Evolutionary conservation across 53 echinoderm and acorn worm species (phyloP).

Genomic region (Patiria pectinifera): DNA sequence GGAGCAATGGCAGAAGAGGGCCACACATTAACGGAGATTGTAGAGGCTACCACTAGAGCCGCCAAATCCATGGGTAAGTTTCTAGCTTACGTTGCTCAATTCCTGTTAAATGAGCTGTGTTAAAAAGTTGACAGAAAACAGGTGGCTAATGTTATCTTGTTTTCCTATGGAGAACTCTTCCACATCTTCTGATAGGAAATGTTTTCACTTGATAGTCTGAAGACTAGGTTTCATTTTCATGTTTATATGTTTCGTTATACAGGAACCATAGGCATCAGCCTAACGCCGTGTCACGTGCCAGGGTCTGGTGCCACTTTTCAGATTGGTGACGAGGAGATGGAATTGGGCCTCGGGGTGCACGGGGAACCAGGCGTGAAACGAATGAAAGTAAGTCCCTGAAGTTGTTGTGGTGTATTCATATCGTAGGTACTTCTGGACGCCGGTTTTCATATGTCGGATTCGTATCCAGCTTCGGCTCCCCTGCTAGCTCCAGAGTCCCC

Average conservation of each 20-base stretch:
- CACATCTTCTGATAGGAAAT: too few relatives aligned
- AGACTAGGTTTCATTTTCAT: not conserved
- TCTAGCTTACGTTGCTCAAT: not conserved
- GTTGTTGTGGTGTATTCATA: too few relatives aligned
- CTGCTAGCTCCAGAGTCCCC: too few relatives aligned
- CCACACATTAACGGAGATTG: conserved; percentile 50
- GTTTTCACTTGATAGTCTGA: not conserved
- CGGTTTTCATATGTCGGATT: too few relatives aligned
- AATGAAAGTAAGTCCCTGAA: conserved; percentile 60
- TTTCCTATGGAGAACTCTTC: too few relatives aligned
- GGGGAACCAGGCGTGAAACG: conserved; percentile 74
- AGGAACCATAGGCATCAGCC: conserved; percentile 76
- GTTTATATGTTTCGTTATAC: not conserved
- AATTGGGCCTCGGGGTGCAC: conserved; percentile 74
- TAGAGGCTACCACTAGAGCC: conserved; percentile 43
- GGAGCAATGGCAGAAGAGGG: conserved; percentile 78
- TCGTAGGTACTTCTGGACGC: too few relatives aligned
- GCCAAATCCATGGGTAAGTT: conserved; percentile 56
- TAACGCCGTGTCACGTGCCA: conserved; percentile 74
- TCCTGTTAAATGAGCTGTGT: too few relatives aligned
- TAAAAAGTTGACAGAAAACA: too few relatives aligned
- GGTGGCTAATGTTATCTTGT: too few relatives aligned
- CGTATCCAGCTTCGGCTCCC: too few relatives aligned
- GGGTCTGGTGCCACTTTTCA: conserved; percentile 74
- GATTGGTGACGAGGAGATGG: conserved; percentile 70